These are phyloP conservation scores for Erannis defoliaria DNA, from an alignment of 2,888 invertebrate genomes.

Conservation along the genomic window DNA sequence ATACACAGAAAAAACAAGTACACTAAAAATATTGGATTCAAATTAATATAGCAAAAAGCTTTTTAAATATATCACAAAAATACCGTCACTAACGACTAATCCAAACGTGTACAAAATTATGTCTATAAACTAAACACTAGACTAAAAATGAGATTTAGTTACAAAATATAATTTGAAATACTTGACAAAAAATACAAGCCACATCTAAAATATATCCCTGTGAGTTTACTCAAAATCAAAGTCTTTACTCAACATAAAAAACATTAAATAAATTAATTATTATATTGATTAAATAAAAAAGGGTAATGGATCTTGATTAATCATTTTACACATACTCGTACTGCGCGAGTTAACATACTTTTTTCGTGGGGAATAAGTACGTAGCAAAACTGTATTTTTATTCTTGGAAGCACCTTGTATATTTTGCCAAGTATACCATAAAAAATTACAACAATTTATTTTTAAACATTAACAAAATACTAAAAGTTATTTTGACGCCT, in stretches of 20 bases:
- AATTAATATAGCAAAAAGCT: conserved; percentile 24
- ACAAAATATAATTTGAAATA: conserved; percentile 28
- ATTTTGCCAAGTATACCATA: conserved; percentile 12
- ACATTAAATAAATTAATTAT: too few relatives aligned
- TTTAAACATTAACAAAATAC: conserved; percentile 35
- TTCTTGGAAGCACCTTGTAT: background rate
- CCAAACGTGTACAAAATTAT: conserved; percentile 51
- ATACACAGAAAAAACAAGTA: conserved; percentile 15
- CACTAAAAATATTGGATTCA: conserved; percentile 20
- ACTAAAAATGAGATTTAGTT: conserved; percentile 56
- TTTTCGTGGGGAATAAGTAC: background rate
- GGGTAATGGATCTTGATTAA: too few relatives aligned
- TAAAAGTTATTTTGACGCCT: conserved; percentile 55
- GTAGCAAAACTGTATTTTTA: too few relatives aligned
- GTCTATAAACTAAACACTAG: conserved; percentile 47
- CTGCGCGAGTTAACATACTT: too few relatives aligned
- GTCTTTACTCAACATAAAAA: too few relatives aligned
- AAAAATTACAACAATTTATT: conserved; percentile 26
- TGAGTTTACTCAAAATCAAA: too few relatives aligned
- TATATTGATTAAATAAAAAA: too few relatives aligned
- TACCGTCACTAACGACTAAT: conserved; percentile 45
- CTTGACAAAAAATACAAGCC: conserved; percentile 3
- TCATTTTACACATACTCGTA: too few relatives aligned
- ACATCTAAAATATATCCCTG: background rate
- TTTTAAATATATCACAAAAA: conserved; percentile 46